phyloP scores from a whole-genome alignment of 2,888 invertebrate species.

The Noctua comes region DNA sequence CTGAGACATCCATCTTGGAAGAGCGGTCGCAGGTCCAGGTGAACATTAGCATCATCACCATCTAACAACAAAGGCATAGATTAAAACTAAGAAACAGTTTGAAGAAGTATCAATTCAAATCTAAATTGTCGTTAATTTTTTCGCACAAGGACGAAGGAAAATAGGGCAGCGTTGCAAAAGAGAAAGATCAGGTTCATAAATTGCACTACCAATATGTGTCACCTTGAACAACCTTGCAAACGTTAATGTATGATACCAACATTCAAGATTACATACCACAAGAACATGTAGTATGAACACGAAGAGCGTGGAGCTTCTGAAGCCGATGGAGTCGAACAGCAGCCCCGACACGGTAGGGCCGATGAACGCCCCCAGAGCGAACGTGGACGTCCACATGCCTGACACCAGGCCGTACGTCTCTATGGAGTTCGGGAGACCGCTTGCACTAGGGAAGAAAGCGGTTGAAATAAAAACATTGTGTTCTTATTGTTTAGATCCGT shows the following conservation, averaged over 20 bases:
- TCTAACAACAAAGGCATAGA: slow-evolving; percentile 68
- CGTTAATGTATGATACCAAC: not conserved
- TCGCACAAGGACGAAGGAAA: not conserved
- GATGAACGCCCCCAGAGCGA: slow-evolving; percentile 96
- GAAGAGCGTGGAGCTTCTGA: slow-evolving; percentile 93
- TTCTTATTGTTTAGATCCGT: not conserved
- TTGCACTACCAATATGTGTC: not conserved
- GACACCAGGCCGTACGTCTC: slow-evolving; percentile 97
- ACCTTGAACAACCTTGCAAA: not conserved
- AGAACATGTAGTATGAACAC: slow-evolving; percentile 92
- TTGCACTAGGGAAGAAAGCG: slow-evolving; percentile 85
- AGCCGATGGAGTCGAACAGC: slow-evolving; percentile 93
- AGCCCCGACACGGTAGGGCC: slow-evolving; percentile 95
- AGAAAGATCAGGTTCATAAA: not conserved
- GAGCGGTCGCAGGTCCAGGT: slow-evolving; percentile 81
- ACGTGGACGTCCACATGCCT: slow-evolving; percentile 97
- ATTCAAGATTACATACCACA: slow-evolving; percentile 88
- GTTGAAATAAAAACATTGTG: not conserved
- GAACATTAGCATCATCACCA: slow-evolving; percentile 85
- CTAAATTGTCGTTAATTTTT: not conserved
- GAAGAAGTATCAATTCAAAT: not conserved
- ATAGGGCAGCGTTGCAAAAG: not conserved
- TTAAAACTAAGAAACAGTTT: not conserved
- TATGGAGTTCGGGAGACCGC: slow-evolving; percentile 95
- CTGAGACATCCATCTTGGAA: slow-evolving; percentile 86